phyloP scores from a whole-genome alignment of 2,113 vertebrate species.

The Condylura cristata region DNA sequence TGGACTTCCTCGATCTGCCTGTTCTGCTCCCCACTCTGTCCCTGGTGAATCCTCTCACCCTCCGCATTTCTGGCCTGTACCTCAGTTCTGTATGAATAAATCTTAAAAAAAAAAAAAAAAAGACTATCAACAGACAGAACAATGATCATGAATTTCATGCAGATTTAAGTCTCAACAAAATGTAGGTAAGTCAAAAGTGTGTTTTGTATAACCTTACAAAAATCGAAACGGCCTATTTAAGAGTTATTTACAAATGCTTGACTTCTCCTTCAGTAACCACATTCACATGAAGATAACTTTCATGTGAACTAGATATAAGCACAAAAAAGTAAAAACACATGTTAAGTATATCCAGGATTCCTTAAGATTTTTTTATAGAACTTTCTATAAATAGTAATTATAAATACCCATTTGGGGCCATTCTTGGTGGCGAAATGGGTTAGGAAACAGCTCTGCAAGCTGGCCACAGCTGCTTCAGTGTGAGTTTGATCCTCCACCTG shows the following conservation, averaged over 20 bases:
- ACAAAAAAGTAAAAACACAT: neutral
- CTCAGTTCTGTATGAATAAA: no score
- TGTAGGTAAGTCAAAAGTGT: neutral
- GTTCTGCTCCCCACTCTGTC: no score
- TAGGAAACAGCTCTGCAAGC: no score
- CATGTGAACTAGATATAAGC: neutral
- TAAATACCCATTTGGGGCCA: no score
- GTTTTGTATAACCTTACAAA: neutral
- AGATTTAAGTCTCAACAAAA: constrained; percentile 10
- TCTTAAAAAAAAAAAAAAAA: no score
- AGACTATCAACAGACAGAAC: neutral
- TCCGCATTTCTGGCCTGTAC: no score
- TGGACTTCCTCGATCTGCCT: no score
- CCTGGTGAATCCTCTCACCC: no score
- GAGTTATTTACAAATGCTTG: neutral
- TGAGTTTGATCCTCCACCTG: no score
- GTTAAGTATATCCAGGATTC: neutral
- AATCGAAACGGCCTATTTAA: neutral
- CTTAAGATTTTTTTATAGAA: neutral
- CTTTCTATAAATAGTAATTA: neutral
- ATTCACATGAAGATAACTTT: neutral
- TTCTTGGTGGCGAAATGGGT: no score
- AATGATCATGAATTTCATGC: neutral
- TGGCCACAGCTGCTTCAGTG: no score
- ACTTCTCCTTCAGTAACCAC: neutral